These are phyloP conservation scores for Acanthurus lineatus DNA, from an alignment of 2,797 vertebrate species.

Conservation along the genomic window DNA sequence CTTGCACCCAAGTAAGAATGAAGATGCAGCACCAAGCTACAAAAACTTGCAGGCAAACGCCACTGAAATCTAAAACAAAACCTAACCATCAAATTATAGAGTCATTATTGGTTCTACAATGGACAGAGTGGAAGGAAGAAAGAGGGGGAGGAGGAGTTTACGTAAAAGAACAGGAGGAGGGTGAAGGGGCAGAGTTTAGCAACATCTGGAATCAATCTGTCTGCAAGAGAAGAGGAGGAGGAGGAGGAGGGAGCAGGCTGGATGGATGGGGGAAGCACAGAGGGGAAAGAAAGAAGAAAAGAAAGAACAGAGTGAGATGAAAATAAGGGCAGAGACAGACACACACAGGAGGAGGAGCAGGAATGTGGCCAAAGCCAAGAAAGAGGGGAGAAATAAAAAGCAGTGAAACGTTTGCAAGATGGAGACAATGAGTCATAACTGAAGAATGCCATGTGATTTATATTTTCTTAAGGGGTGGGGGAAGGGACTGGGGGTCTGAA, in stretches of 20 bases:
- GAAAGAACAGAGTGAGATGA: conserved; percentile 59
- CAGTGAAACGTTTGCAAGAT: conserved; percentile 59
- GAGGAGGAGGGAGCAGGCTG: conserved; percentile 37
- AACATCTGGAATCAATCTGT: conserved; percentile 89
- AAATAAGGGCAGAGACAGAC: conserved; percentile 61
- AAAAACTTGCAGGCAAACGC: conserved; percentile 28
- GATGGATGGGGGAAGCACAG: conserved; percentile 33
- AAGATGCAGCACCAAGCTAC: background rate
- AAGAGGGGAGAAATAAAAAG: conserved; percentile 57
- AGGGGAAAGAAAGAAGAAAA: conserved; percentile 40
- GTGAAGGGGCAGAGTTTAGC: conserved; percentile 63
- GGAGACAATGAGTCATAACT: conserved; percentile 83
- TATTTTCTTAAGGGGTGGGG: conserved; percentile 78
- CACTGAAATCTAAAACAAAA: conserved; percentile 67
- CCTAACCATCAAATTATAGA: conserved; percentile 71
- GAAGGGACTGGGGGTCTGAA: conserved; percentile 63
- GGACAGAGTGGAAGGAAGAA: conserved; percentile 55
- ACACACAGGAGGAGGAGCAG: conserved; percentile 58
- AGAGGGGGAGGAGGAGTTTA: conserved; percentile 54
- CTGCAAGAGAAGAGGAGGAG: conserved; percentile 32
- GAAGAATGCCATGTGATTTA: conserved; percentile 84
- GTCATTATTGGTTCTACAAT: conserved; percentile 48
- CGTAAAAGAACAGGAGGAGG: conserved; percentile 48
- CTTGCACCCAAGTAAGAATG: conserved; percentile 14
- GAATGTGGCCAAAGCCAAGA: conserved; percentile 63